Percentiles rank a stretch among this genome's conserved stretches.
Conservation (phyloP, 2,888 invertebrate genomes). For the Uropetala carovei region DNA sequence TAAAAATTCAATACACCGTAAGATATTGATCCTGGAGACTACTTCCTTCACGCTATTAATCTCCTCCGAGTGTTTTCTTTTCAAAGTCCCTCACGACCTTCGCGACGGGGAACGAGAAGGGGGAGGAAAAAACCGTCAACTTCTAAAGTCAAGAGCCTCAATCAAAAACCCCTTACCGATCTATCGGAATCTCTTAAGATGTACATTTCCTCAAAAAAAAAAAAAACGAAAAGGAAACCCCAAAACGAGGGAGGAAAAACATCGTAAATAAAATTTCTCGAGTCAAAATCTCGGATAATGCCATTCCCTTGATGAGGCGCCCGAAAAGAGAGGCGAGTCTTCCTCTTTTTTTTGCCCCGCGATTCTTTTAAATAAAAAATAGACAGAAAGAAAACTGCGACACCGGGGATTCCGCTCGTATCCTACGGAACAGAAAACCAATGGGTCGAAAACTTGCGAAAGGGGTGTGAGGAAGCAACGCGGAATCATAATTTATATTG, state of each 20-base stretch:
- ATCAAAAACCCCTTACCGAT: not conserved
- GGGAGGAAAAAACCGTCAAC: not conserved
- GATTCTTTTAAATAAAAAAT: too few species aligned
- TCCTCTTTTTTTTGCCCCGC: not conserved
- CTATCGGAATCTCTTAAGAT: not conserved
- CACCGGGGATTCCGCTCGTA: too few species aligned
- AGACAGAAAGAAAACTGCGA: too few species aligned
- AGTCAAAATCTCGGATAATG: not conserved
- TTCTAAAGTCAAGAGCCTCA: not conserved
- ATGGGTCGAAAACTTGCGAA: not conserved
- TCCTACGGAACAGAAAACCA: too few species aligned
- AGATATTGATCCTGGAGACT: not conserved
- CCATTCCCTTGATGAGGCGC: not conserved
- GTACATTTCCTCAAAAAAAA: not conserved
- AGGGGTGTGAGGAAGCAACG: not conserved
- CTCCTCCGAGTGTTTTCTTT: not conserved
- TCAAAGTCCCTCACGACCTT: not conserved
- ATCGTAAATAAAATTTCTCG: not conserved
- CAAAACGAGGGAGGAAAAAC: not conserved
- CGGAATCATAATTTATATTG: not conserved
- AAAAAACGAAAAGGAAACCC: not conserved
- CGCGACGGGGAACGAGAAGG: not conserved
- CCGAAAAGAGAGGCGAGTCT: not conserved
- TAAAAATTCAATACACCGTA: not conserved
- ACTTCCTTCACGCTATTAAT: constrained; percentile 16